Percentiles rank a stretch among this genome's conserved stretches.
These are phyloP conservation scores for Trichogramma evanescens DNA, from an alignment of 2,888 invertebrate species.

Conservation along the genomic window DNA sequence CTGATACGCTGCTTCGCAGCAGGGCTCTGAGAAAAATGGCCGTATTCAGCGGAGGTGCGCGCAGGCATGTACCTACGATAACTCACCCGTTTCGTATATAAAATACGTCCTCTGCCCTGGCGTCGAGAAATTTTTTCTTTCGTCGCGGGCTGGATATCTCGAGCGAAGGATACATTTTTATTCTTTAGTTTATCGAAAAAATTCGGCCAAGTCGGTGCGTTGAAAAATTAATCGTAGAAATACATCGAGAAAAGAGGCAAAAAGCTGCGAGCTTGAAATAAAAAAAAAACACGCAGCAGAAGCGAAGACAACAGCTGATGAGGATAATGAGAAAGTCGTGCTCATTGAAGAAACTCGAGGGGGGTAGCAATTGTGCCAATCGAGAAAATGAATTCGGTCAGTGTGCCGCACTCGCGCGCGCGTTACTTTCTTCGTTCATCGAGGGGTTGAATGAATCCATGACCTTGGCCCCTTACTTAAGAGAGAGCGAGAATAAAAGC, in stretches of 20 bases:
- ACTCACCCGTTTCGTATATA: no score
- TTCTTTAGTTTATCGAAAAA: background rate
- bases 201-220: no score
- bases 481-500: slow-evolving; percentile 12
- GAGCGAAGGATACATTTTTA: background rate
- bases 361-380: slow-evolving; percentile 24
- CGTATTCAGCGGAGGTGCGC: background rate
- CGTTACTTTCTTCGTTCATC: slow-evolving; percentile 11
- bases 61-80: background rate
- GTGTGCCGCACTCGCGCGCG: slow-evolving; percentile 38
- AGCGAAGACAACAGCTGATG: background rate
- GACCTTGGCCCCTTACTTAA: slow-evolving; percentile 40
- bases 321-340: background rate
- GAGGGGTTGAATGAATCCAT: slow-evolving; percentile 37
- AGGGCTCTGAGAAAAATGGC: slow-evolving; percentile 9
- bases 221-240: no score
- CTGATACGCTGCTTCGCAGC: no score
- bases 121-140: background rate
- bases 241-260: no score
- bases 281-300: background rate
- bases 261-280: slow-evolving; percentile 10
- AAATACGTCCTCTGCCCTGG: background rate
- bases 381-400: slow-evolving; percentile 41
- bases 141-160: background rate
- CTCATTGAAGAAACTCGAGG: background rate